A percentile compares a stretch with the other conserved stretches of the same genome.
Evolutionary conservation across 2,888 invertebrate species (phyloP).

Genomic region (Diogma glabrata): DNA sequence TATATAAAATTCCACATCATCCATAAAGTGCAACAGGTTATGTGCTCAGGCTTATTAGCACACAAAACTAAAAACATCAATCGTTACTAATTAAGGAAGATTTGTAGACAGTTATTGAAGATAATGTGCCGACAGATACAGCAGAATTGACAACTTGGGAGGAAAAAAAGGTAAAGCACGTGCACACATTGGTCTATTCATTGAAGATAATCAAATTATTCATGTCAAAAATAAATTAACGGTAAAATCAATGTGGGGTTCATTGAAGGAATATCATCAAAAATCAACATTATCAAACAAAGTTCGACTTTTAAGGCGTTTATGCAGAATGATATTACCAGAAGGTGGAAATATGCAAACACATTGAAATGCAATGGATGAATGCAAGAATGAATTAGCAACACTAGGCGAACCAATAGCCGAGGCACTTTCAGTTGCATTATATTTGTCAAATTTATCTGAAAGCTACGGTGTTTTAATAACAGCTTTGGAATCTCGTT

Average conservation of each 20-base stretch:
- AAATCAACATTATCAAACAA: background rate
- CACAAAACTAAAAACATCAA: background rate
- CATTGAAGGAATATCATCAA: slow-evolving; percentile 6
- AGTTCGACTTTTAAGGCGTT: background rate
- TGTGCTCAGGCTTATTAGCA: background rate
- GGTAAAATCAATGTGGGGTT: background rate
- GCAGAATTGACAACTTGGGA: background rate
- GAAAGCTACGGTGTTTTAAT: too few relatives aligned
- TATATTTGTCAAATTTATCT: slow-evolving; percentile 8
- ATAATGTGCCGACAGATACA: background rate
- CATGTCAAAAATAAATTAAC: background rate
- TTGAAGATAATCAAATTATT: background rate
- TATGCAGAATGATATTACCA: background rate
- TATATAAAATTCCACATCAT: too few relatives aligned
- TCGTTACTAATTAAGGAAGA: background rate
- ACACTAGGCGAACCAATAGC: background rate
- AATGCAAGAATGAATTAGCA: background rate
- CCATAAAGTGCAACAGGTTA: too few relatives aligned
- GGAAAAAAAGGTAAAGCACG: background rate
- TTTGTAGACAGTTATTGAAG: background rate
- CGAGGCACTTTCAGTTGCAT: background rate
- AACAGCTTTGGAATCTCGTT: slow-evolving; percentile 9
- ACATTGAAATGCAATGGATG: background rate
- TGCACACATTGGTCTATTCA: background rate
- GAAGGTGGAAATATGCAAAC: background rate